Conservation (phyloP, 2,888 invertebrate genomes). For the Leptinotarsa rubiginosa region DNA sequence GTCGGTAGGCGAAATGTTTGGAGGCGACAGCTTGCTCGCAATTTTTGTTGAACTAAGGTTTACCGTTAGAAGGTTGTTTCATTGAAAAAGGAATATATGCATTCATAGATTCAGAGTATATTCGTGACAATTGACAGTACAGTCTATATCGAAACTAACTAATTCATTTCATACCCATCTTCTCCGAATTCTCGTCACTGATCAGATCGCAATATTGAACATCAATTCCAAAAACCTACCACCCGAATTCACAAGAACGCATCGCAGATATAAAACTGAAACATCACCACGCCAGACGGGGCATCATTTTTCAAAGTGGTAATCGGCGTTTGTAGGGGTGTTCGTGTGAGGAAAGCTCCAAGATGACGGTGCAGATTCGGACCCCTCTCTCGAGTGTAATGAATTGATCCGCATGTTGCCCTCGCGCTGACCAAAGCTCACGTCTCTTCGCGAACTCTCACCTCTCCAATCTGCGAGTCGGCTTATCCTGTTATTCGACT, state of each 20-base stretch:
- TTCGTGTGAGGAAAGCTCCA: conserved; percentile 51
- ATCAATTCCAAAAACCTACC: neutral
- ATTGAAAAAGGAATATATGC: too few species aligned
- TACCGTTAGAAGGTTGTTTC: too few species aligned
- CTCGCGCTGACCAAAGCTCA: conserved; percentile 58
- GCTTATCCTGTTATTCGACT: conserved; percentile 45
- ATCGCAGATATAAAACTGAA: conserved; percentile 37
- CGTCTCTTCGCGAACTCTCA: conserved; percentile 58
- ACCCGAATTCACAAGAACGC: conserved; percentile 2
- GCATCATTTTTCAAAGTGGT: conserved; percentile 54
- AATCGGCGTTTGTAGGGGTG: conserved; percentile 50
- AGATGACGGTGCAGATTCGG: conserved; percentile 64
- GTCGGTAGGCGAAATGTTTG: too few species aligned
- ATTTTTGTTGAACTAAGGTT: too few species aligned
- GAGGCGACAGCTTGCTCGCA: too few species aligned
- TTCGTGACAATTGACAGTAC: too few species aligned
- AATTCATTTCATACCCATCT: too few species aligned
- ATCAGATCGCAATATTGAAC: neutral
- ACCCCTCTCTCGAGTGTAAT: conserved; percentile 63
- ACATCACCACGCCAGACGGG: conserved; percentile 21
- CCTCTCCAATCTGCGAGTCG: conserved; percentile 53
- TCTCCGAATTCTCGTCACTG: neutral
- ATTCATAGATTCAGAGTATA: too few species aligned
- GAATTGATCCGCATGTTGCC: conserved; percentile 65
- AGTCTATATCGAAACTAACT: too few species aligned